These are phyloP conservation scores for Typhlichthys subterraneus DNA, from an alignment of 2,797 vertebrate species.

Conservation along the genomic window DNA sequence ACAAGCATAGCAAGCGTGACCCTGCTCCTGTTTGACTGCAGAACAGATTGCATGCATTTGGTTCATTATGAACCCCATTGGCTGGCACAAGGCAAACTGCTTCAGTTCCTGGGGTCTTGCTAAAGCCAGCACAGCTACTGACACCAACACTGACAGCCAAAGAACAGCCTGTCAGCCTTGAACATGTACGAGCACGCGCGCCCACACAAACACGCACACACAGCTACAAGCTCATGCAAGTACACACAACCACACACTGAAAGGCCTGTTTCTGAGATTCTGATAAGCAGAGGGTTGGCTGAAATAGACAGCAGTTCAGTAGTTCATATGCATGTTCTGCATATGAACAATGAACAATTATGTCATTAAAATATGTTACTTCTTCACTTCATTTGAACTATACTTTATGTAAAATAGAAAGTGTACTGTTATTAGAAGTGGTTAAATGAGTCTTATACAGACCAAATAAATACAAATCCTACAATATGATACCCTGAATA, in stretches of 20 bases:
- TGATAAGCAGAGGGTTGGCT: constrained; percentile 45
- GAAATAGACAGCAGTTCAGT: constrained; percentile 8
- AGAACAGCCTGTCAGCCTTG: constrained; percentile 52
- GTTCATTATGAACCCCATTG: constrained; percentile 31
- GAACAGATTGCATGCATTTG: constrained; percentile 14
- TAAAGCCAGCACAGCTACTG: constrained; percentile 30
- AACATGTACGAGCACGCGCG: constrained; percentile 5
- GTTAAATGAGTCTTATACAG: too few species aligned
- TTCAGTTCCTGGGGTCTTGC: constrained; percentile 24
- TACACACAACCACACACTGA: constrained; percentile 17
- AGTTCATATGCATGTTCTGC: constrained; percentile 16
- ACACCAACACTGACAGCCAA: constrained; percentile 50
- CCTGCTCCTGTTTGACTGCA: neutral
- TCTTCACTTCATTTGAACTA: too few species aligned
- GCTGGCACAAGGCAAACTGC: constrained; percentile 26
- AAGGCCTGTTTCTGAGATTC: constrained; percentile 38
- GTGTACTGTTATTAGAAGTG: too few species aligned
- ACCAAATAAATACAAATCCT: too few species aligned
- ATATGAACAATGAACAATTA: constrained; percentile 17
- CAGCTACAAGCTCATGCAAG: constrained; percentile 22
- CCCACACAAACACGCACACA: constrained; percentile 9
- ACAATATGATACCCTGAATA: too few species aligned
- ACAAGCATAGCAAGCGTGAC: neutral
- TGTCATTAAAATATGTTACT: too few species aligned
- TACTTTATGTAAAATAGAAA: too few species aligned